Percentiles rank a stretch among this genome's conserved stretches.
Conservation (phyloP, 64 coral and sea anemone genomes). For the Pocillopora verrucosa region DNA sequence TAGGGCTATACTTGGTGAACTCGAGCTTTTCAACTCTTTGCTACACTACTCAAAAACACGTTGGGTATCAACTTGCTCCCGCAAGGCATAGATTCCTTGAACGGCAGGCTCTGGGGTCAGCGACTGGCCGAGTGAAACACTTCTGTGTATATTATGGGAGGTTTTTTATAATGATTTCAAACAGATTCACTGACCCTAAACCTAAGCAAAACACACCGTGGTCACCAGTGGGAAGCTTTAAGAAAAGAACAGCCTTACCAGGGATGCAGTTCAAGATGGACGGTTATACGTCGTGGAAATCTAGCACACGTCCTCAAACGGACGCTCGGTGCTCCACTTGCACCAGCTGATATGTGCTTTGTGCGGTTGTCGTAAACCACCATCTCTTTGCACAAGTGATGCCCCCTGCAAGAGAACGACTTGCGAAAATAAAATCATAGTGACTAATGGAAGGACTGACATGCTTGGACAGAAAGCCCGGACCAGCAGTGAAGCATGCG, state of each 20-base stretch:
- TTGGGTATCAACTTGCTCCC: conserved; percentile 37
- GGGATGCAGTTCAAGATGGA: background rate
- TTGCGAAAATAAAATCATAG: background rate
- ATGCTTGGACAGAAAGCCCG: conserved; percentile 20
- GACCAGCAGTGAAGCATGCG: conserved; percentile 33
- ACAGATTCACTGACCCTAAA: background rate
- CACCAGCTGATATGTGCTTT: conserved; percentile 45
- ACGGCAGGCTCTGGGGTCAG: conserved; percentile 8
- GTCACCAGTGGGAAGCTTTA: background rate
- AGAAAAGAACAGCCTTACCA: background rate
- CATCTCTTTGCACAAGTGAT: conserved; percentile 65
- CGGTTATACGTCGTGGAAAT: conserved; percentile 49
- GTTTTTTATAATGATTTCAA: conserved; percentile 1
- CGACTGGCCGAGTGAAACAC: background rate
- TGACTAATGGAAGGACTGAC: conserved; percentile 42
- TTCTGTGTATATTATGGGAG: conserved; percentile 13
- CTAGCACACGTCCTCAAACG: conserved; percentile 30
- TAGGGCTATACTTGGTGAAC: background rate
- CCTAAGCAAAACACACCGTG: conserved; percentile 2
- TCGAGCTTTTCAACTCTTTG: background rate
- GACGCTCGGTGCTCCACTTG: conserved; percentile 49
- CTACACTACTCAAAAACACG: background rate
- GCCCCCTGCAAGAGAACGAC: conserved; percentile 5
- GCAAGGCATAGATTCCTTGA: background rate
- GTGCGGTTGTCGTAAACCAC: conserved; percentile 37